Percentiles rank a stretch among this genome's conserved stretches.
Conservation (phyloP, 2,113 vertebrate genomes). For the Microcebus lehilahytsara region DNA sequence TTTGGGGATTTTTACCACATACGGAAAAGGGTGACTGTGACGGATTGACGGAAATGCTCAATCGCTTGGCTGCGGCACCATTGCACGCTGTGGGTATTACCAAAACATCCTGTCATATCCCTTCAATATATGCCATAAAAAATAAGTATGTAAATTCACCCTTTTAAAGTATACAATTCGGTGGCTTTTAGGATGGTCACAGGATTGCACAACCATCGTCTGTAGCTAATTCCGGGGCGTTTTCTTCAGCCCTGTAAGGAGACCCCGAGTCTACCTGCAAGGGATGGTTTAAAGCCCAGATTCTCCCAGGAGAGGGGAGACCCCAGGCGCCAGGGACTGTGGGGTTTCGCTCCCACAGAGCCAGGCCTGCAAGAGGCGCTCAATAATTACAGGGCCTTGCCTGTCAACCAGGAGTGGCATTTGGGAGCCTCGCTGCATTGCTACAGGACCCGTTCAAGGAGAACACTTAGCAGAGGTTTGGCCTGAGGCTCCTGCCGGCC, state of each 20-base stretch:
- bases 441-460: background rate
- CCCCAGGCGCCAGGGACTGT: accelerated
- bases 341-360: accelerated
- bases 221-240: background rate
- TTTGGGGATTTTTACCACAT: background rate
- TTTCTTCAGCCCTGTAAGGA: background rate
- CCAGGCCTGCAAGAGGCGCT: accelerated
- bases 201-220: no score
- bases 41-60: background rate
- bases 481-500: background rate
- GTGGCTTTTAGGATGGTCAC: background rate
- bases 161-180: no score
- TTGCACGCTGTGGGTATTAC: background rate
- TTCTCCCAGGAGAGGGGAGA: background rate
- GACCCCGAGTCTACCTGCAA: background rate
- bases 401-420: background rate
- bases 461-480: accelerated
- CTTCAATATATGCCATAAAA: background rate
- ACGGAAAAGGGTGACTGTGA: background rate
- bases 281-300: background rate
- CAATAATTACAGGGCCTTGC: background rate
- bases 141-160: background rate
- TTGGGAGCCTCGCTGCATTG: no score
- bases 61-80: background rate
- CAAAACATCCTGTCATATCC: no score